Evolutionary conservation across 2,888 invertebrate species (phyloP).

Genomic region (Eutolmus rufibarbis): DNA sequence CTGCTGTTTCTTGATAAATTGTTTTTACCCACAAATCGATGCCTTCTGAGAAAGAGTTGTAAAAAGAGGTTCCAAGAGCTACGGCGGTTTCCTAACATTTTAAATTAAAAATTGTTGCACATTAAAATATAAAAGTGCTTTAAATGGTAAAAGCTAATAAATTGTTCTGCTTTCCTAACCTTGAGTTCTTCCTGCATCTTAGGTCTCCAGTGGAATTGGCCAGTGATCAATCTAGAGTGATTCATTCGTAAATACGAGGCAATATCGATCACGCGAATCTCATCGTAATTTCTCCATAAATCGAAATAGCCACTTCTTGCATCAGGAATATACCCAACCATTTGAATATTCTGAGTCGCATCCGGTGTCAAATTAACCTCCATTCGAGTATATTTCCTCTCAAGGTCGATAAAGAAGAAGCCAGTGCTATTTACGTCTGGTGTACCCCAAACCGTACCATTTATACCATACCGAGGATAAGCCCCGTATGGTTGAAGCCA

Average conservation of each 20-base stretch:
- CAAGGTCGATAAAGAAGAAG: conserved; percentile 67
- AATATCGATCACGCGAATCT: conserved; percentile 78
- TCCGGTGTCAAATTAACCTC: conserved; percentile 76
- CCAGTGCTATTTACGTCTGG: conserved; percentile 69
- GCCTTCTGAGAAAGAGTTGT: conserved; percentile 64
- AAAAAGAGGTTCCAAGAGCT: conserved; percentile 62
- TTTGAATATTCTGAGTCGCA: conserved; percentile 71
- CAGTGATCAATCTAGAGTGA: conserved; percentile 82
- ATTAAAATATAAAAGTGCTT: neutral
- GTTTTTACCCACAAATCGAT: conserved; percentile 73
- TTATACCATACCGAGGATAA: conserved; percentile 67
- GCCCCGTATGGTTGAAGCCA: conserved; percentile 64
- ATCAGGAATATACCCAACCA: conserved; percentile 79
- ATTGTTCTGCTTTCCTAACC: conserved; percentile 56
- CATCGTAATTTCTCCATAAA: conserved; percentile 84
- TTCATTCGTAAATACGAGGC: conserved; percentile 82
- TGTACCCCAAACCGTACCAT: conserved; percentile 67
- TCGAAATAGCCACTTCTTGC: conserved; percentile 77
- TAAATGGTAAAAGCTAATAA: neutral
- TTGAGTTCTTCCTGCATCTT: conserved; percentile 71
- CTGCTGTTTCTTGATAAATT: conserved; percentile 73
- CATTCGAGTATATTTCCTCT: conserved; percentile 69
- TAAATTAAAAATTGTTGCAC: neutral
- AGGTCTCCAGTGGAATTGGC: conserved; percentile 81
- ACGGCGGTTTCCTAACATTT: conserved; percentile 61